Evolutionary conservation across 2,797 vertebrate genomes (phyloP).

Genomic region (Mormyrus hasselquistii): DNA sequence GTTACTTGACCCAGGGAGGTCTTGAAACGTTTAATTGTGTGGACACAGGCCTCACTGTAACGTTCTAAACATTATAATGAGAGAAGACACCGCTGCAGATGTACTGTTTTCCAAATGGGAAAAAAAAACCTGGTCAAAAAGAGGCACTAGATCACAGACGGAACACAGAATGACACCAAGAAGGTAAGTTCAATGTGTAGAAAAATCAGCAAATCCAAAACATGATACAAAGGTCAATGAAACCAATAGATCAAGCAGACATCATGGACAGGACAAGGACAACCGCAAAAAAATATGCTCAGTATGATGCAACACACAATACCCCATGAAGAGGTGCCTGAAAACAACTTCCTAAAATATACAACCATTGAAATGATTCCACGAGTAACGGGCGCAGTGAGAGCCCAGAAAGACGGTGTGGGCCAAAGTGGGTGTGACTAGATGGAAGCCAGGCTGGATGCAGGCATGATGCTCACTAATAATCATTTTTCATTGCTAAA

Average conservation of each 20-base stretch:
- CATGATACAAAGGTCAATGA: not conserved
- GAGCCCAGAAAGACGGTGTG: not conserved
- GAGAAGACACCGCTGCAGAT: not conserved
- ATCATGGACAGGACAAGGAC: not conserved
- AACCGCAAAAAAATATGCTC: not conserved
- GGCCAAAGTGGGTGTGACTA: not conserved
- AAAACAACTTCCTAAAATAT: not conserved
- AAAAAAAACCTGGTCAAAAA: not conserved
- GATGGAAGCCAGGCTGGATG: not conserved
- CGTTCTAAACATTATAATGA: not conserved
- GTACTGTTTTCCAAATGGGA: not conserved
- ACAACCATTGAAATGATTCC: not conserved
- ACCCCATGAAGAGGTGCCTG: not conserved
- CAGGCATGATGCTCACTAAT: not conserved
- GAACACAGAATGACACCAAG: not conserved
- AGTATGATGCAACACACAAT: not conserved
- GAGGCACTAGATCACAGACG: not conserved
- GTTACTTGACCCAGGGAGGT: not conserved
- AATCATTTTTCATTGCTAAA: not conserved
- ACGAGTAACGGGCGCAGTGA: not conserved
- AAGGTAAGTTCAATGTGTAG: not conserved
- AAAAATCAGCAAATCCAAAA: not conserved
- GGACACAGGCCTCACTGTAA: not conserved
- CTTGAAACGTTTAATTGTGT: not conserved
- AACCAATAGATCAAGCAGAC: not conserved